Evolutionary conservation across 2,113 vertebrate species (phyloP).

Genomic region (Hystrix cristata): DNA sequence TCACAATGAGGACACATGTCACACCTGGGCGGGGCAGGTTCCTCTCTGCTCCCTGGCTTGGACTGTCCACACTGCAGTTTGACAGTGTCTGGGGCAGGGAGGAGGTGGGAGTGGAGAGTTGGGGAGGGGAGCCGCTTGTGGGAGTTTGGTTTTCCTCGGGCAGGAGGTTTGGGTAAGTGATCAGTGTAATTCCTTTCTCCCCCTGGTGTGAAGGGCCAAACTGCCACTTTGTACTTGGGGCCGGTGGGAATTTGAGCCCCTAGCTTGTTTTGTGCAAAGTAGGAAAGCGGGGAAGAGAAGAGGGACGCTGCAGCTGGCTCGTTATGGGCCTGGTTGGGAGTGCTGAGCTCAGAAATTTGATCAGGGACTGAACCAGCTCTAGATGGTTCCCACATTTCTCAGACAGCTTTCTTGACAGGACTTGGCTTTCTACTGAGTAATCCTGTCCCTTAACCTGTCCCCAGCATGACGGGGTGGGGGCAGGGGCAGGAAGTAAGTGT

Average conservation of each 20-base stretch:
- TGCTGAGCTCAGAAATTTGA: neutral
- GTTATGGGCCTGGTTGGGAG: constrained; percentile 11
- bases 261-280: neutral
- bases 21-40: neutral
- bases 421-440: constrained; percentile 41
- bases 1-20: neutral
- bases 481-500: neutral
- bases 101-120: neutral
- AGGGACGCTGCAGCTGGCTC: neutral
- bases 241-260: neutral
- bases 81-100: neutral
- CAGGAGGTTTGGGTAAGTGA: neutral
- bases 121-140: neutral
- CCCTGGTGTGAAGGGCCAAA: constrained; percentile 30
- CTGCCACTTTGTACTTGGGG: neutral
- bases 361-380: neutral
- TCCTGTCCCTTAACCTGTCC: neutral
- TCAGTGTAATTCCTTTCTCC: neutral
- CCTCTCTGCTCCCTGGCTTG: neutral
- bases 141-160: constrained; percentile 42
- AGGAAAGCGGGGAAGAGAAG: neutral
- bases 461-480: neutral
- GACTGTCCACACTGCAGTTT: neutral
- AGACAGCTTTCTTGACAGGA: constrained; percentile 13
- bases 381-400: constrained; percentile 51